phyloP scores from a whole-genome alignment of 2,888 invertebrate genomes.

The Melangyna quadrimaculata region DNA sequence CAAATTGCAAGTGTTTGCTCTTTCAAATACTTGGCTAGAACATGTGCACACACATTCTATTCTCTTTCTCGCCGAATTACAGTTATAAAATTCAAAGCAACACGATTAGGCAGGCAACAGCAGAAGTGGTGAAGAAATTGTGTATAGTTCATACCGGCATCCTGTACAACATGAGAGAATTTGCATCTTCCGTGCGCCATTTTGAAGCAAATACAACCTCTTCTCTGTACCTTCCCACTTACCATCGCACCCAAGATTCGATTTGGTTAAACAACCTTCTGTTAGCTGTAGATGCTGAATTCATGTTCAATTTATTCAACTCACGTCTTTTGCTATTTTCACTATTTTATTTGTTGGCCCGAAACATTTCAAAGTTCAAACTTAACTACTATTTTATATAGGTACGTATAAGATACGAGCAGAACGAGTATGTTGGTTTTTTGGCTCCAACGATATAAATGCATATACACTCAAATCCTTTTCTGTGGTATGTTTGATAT shows the following conservation, averaged over 20 bases:
- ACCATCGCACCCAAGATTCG: conserved; percentile 25
- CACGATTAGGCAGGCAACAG: not conserved
- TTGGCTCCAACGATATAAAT: not conserved
- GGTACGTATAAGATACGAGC: not conserved
- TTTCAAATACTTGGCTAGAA: not conserved
- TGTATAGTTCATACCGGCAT: conserved; percentile 8
- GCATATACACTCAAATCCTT: not conserved
- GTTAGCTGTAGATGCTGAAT: conserved; percentile 10
- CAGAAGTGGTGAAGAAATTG: conserved; percentile 17
- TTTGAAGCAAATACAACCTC: not conserved
- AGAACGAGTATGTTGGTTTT: not conserved
- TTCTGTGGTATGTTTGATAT: conserved; percentile 1
- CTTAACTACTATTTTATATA: not conserved
- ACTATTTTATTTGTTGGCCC: conserved; percentile 16
- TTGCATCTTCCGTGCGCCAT: conserved; percentile 47
- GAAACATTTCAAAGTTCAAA: conserved; percentile 21
- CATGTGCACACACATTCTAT: not conserved
- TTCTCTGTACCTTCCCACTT: not conserved
- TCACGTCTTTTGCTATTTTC: conserved; percentile 46
- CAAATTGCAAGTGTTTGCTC: conserved; percentile 10
- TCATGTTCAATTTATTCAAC: conserved; percentile 31
- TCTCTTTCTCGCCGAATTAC: not conserved
- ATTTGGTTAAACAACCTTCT: conserved; percentile 4
- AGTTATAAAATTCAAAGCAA: conserved; percentile 23
- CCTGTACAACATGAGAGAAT: conserved; percentile 16